Conservation (phyloP, 2,888 invertebrate species). For the Drosophila lutescens region DNA sequence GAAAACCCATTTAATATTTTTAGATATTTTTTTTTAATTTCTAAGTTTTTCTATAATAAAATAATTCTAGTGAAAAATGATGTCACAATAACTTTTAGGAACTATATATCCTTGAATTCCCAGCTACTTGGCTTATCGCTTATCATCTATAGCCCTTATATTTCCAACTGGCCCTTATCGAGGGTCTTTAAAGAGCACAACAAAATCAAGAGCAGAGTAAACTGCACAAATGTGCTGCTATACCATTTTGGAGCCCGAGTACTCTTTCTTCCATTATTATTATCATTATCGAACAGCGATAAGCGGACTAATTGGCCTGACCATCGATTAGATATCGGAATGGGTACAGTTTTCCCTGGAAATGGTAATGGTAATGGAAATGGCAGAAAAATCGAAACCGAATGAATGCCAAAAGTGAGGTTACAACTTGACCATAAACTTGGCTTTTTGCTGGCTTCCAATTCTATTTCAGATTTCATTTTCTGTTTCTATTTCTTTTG, state of each 20-base stretch:
- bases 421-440: conserved; percentile 15
- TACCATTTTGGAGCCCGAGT: background rate
- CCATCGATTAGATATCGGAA: conserved; percentile 34
- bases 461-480: conserved; percentile 7
- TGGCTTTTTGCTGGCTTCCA: conserved; percentile 17
- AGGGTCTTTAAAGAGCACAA: background rate
- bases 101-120: background rate
- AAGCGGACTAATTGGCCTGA: conserved; percentile 24
- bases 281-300: conserved; percentile 31
- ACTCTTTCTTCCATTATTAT: conserved; percentile 1
- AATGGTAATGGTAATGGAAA: background rate
- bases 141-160: background rate
- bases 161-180: background rate
- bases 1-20: no score
- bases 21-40: no score
- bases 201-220: background rate
- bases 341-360: conserved; percentile 19
- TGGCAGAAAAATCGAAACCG: conserved; percentile 1
- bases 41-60: no score
- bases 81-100: background rate
- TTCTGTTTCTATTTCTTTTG: background rate
- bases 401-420: conserved; percentile 13
- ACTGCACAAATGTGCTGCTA: background rate
- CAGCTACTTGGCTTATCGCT: background rate
- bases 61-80: background rate